Conservation (phyloP, 1,140 invertebrate species). For the Dendroctonus valens region DNA sequence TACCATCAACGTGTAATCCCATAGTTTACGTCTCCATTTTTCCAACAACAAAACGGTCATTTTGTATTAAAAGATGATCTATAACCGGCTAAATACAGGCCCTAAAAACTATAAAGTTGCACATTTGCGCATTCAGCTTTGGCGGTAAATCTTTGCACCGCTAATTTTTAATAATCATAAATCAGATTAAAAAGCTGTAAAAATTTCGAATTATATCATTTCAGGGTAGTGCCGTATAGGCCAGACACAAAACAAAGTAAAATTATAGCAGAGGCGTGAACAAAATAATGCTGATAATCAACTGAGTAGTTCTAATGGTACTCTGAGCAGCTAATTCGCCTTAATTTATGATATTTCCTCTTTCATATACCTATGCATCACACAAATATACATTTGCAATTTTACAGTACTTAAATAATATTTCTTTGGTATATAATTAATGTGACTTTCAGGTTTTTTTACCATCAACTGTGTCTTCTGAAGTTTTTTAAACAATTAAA, state of each 20-base stretch:
- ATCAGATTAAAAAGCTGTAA: slow-evolving; percentile 34
- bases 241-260: slow-evolving; percentile 11
- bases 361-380: no score
- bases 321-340: no score
- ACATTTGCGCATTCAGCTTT: slow-evolving; percentile 15
- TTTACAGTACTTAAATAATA: no score
- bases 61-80: slow-evolving; percentile 6
- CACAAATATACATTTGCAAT: no score
- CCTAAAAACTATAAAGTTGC: slow-evolving; percentile 29
- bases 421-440: no score
- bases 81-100: slow-evolving; percentile 6
- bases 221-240: not conserved
- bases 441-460: no score
- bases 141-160: slow-evolving; percentile 16
- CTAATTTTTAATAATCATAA: slow-evolving; percentile 36
- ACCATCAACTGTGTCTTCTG: no score
- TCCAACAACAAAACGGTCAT: slow-evolving; percentile 4
- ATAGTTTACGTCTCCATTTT: slow-evolving; percentile 17
- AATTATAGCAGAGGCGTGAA: no score
- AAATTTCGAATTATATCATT: slow-evolving; percentile 29
- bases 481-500: no score
- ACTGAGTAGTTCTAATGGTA: no score
- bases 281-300: no score
- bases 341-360: no score
- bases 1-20: slow-evolving; percentile 6